Base-by-base conservation (phyloP, 1,140 invertebrate species). In the Gryllus bimaculatus region DNA sequence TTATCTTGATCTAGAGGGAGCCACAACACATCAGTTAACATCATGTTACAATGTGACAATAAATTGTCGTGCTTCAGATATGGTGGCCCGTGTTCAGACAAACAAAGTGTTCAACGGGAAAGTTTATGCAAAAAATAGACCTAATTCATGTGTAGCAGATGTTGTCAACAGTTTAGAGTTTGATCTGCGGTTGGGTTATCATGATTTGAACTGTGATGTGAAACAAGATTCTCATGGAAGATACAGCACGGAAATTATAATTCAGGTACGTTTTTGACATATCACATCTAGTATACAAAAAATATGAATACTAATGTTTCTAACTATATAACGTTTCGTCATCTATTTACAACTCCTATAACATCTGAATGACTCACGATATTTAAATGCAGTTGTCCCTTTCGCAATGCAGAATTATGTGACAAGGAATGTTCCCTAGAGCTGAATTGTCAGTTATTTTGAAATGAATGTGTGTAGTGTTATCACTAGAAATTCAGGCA, bases 101-200 rank as follows among this genome's bases (percentile, higher is more conserved):
- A 88, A 87, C 80, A 87, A 87, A 80, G 83, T 89, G 73, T 90
- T 90, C 84, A 87, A 86, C 80, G 88, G 88, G 8, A 88, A 89
- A 81, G 84, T 89, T 47, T 89, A 89, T 82, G 86, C 87, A 74
- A 88, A 88, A 80, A 83, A 83, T 7, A 84, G 86, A 26, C 88
- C 88, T 21, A 87, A 87, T 78, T 86, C 86, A 1, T 89, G 88
- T 80, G 86, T 88, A 8, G 83, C 84, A 7, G 88, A 89, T 81
- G 85, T 88, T 13, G 81, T 82, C 26, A 84, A 85, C 77, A 81
- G 81, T 47, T 82, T 88, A 26, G 85, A 85, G 20, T 88, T 88
- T 78, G 84, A 86, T 15, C 83, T 88, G 6, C 79, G 48, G 8
- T 83, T 88, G 83, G 83, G 84, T 48, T 88, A 87, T 81, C 83